Evolutionary conservation across 2,797 vertebrate species (phyloP).

Genomic region (Morus bassanus): DNA sequence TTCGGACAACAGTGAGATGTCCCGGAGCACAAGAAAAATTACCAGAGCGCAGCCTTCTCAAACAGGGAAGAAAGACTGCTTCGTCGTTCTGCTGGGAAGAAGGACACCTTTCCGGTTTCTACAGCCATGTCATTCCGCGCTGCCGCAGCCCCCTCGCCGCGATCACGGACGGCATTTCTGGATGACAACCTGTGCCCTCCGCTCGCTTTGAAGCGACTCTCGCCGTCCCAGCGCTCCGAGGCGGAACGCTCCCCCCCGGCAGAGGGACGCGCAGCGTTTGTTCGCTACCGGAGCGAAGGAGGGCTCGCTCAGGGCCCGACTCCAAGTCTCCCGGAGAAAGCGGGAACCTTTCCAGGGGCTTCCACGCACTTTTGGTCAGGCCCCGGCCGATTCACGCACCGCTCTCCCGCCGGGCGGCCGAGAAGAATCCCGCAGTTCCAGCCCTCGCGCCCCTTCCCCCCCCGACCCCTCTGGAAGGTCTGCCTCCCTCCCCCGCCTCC

Average conservation of each 20-base stretch:
- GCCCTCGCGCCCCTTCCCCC: neutral
- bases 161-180: fast-evolving
- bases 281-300: neutral
- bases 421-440: neutral
- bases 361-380: constrained; percentile 46
- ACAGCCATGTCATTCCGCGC: neutral
- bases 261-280: neutral
- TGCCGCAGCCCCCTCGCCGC: neutral
- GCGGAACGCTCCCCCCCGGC: neutral
- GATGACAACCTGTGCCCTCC: fast-evolving
- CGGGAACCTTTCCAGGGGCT: constrained; percentile 51
- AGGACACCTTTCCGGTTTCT: neutral
- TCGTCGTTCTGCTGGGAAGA: neutral
- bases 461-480: neutral
- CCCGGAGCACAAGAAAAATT: neutral
- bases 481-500: neutral
- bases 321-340: constrained; percentile 43
- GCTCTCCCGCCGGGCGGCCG: neutral
- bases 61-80: neutral
- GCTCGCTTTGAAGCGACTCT: neutral
- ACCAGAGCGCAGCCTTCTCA: neutral
- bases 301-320: neutral
- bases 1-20: neutral
- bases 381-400: neutral
- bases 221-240: fast-evolving